phyloP scores from a whole-genome alignment of 2,888 invertebrate species.

The Argyra leucocephala region DNA sequence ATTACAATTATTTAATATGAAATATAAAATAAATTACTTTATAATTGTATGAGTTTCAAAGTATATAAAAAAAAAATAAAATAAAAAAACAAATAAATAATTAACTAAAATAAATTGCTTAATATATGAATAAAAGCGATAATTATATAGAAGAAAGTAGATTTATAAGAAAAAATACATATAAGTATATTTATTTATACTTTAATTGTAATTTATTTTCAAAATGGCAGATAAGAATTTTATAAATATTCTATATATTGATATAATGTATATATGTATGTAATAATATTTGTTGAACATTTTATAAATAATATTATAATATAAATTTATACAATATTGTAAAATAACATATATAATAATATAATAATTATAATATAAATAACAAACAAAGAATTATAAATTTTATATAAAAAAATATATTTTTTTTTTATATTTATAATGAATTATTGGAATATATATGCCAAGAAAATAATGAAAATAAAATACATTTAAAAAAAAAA shows the following conservation, averaged over 20 bases:
- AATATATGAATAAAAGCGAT: not conserved
- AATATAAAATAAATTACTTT: not conserved
- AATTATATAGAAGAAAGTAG: not conserved
- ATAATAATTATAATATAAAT: not conserved
- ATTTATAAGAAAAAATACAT: not conserved
- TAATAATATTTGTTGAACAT: conserved; percentile 10
- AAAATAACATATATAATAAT: not conserved
- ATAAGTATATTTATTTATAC: not conserved
- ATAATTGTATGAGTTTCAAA: not conserved
- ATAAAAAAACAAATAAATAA: no score
- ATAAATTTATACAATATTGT: not conserved
- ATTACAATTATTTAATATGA: not conserved
- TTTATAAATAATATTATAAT: not conserved
- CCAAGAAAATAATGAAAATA: no score
- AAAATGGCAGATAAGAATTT: not conserved
- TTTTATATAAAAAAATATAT: no score
- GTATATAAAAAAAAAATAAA: no score
- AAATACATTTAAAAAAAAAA: not conserved
- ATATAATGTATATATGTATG: not conserved
- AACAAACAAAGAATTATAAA: no score
- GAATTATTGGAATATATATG: no score
- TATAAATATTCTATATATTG: no score
- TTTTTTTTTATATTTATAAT: no score
- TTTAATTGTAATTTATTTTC: no score
- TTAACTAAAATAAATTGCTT: no score